These are phyloP conservation scores for Aspidapion aeneum DNA, from an alignment of 2,888 invertebrate genomes.

Conservation along the genomic window DNA sequence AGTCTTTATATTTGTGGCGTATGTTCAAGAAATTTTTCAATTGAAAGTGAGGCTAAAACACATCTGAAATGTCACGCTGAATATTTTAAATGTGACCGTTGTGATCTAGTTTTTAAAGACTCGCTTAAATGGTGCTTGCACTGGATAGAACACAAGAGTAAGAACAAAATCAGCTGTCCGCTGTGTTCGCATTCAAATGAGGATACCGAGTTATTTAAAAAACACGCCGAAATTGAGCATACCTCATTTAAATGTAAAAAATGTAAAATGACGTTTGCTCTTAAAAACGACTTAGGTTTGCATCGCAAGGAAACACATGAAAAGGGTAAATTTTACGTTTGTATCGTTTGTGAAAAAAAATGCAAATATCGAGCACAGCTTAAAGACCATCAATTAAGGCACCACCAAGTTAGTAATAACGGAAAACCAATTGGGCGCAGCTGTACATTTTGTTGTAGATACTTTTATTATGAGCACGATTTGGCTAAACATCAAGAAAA, in stretches of 20 bases:
- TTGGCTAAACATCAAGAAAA: slow-evolving; percentile 49
- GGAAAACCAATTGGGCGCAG: slow-evolving; percentile 43
- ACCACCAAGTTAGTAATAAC: slow-evolving; percentile 46
- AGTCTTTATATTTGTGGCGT: slow-evolving; percentile 37
- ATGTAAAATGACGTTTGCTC: slow-evolving; percentile 34
- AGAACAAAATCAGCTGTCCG: slow-evolving; percentile 38
- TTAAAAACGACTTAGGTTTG: slow-evolving; percentile 18
- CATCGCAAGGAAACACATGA: slow-evolving; percentile 34
- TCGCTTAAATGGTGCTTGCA: slow-evolving; percentile 37
- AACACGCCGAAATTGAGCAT: slow-evolving; percentile 54
- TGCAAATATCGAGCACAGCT: slow-evolving; percentile 47
- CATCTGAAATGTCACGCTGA: slow-evolving; percentile 32
- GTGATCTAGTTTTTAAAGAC: slow-evolving; percentile 38
- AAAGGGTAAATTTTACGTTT: slow-evolving; percentile 39
- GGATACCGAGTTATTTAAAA: slow-evolving; percentile 42
- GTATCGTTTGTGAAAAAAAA: slow-evolving; percentile 52
- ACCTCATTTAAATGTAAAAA: slow-evolving; percentile 28
- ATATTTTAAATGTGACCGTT: slow-evolving; percentile 47
- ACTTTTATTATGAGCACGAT: slow-evolving; percentile 35
- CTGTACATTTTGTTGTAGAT: slow-evolving; percentile 37
- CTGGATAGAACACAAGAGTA: slow-evolving; percentile 36
- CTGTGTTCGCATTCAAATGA: slow-evolving; percentile 36
- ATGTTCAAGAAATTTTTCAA: slow-evolving; percentile 34
- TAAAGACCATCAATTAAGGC: slow-evolving; percentile 39
- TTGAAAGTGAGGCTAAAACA: slow-evolving; percentile 29